Evolutionary conservation across 2,888 invertebrate species (phyloP).

Genomic region (Diarsia brunnea): DNA sequence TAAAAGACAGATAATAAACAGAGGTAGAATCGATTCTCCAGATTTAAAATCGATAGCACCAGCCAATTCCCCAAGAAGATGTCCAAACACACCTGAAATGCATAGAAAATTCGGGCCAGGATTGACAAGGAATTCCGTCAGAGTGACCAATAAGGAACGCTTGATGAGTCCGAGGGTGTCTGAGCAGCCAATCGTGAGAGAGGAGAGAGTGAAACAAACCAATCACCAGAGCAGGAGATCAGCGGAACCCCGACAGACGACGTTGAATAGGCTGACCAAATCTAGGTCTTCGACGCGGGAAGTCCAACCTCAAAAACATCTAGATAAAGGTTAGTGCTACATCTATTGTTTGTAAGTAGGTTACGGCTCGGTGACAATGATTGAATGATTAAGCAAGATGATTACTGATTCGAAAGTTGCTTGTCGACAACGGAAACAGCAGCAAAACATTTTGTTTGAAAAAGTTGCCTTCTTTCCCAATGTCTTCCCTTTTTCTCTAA

Average conservation of each 20-base stretch:
- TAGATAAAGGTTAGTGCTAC: slow-evolving; percentile 82
- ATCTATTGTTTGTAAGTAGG: slow-evolving; percentile 43
- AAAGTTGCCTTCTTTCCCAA: not conserved
- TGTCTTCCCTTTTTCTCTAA: not conserved
- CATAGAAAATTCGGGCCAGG: slow-evolving; percentile 91
- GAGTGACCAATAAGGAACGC: slow-evolving; percentile 88
- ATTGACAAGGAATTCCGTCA: slow-evolving; percentile 83
- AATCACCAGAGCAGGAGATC: slow-evolving; percentile 86
- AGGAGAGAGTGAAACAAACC: slow-evolving; percentile 80
- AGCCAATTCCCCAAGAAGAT: slow-evolving; percentile 86
- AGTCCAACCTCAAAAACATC: slow-evolving; percentile 80
- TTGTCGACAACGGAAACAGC: not conserved
- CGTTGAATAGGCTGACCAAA: slow-evolving; percentile 85
- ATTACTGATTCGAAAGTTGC: slow-evolving; percentile 33
- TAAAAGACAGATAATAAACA: slow-evolving; percentile 93
- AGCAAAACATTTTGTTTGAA: not conserved
- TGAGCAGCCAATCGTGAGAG: slow-evolving; percentile 88
- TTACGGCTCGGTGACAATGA: slow-evolving; percentile 28
- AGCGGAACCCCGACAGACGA: slow-evolving; percentile 84
- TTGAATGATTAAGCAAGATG: slow-evolving; percentile 48
- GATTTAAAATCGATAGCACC: slow-evolving; percentile 87
- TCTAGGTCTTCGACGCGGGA: slow-evolving; percentile 89
- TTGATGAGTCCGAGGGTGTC: slow-evolving; percentile 91
- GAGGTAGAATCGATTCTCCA: slow-evolving; percentile 91
- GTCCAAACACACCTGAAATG: slow-evolving; percentile 92